Evolutionary conservation across 2,888 invertebrate genomes (phyloP).

Genomic region (Palloptera scutellata): DNA sequence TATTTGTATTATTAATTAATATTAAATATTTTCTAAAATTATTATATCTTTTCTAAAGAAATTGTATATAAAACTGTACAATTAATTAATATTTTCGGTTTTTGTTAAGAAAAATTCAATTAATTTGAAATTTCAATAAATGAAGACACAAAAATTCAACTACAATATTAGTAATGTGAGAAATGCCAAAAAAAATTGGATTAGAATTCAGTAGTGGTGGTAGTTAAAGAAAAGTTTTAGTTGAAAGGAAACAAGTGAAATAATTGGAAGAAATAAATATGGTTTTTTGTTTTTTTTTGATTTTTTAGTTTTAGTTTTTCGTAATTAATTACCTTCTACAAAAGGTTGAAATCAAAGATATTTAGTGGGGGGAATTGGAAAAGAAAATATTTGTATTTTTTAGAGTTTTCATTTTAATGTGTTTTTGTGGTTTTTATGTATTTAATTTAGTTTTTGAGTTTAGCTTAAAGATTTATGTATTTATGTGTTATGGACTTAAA

Average conservation of each 20-base stretch:
- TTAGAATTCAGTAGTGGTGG: conserved; percentile 11
- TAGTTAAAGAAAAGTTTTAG: conserved; percentile 23
- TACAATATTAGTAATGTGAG: conserved; percentile 59
- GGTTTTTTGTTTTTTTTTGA: conserved; percentile 11
- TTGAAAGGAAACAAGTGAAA: background rate
- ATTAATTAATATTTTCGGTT: background rate
- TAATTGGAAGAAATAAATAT: conserved; percentile 16
- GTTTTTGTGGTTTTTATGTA: conserved; percentile 17
- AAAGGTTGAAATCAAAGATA: conserved; percentile 61
- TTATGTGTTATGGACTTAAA: too few species aligned
- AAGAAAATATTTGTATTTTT: conserved; percentile 52
- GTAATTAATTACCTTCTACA: conserved; percentile 63
- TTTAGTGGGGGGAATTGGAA: conserved; percentile 49
- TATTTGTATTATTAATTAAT: conserved; percentile 36
- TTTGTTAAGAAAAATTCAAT: background rate
- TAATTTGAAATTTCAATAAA: conserved; percentile 16
- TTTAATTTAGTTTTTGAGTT: conserved; percentile 36
- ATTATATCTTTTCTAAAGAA: background rate
- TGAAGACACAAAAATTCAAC: conserved; percentile 51
- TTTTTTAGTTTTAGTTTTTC: conserved; percentile 31
- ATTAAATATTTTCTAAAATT: conserved; percentile 11
- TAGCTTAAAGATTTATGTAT: conserved; percentile 29
- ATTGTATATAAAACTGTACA: conserved; percentile 15
- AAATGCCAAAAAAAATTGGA: conserved; percentile 47
- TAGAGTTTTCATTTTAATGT: conserved; percentile 45